Evolutionary conservation across 2,888 invertebrate genomes (phyloP).

Genomic region (Clitarchus hookeri): DNA sequence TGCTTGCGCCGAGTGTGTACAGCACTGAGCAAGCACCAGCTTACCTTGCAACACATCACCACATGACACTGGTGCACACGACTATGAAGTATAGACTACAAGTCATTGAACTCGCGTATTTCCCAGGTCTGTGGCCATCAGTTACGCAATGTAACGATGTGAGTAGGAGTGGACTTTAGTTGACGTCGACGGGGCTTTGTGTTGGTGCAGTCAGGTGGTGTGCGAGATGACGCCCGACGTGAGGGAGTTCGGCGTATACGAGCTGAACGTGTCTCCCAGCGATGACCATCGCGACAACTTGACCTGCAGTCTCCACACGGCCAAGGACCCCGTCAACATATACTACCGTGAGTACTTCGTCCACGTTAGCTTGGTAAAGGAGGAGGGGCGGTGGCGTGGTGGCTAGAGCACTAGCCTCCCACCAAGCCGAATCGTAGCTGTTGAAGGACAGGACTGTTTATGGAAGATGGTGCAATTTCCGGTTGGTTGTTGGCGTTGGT

Average conservation of each 20-base stretch:
- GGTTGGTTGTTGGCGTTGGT: too few relatives aligned
- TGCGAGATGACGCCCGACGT: conserved; percentile 63
- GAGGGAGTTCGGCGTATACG: conserved; percentile 75
- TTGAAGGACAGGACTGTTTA: too few relatives aligned
- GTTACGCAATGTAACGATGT: not conserved
- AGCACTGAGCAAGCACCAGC: too few relatives aligned
- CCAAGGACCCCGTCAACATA: conserved; percentile 70
- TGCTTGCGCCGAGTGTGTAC: too few relatives aligned
- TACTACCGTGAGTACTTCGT: conserved; percentile 65
- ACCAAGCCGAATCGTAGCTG: too few relatives aligned
- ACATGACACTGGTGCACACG: not conserved
- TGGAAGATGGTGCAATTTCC: too few relatives aligned
- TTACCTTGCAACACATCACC: too few relatives aligned
- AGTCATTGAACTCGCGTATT: not conserved
- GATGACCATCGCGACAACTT: conserved; percentile 43
- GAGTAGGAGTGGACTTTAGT: not conserved
- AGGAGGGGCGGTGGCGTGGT: too few relatives aligned
- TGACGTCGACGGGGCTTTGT: not conserved
- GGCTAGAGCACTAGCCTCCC: too few relatives aligned
- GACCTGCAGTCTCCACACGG: conserved; percentile 61
- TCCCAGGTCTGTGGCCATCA: conserved; percentile 28
- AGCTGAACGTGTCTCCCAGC: conserved; percentile 59
- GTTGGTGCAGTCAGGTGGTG: conserved; percentile 59
- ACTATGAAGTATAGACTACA: not conserved
- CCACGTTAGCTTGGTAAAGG: too few relatives aligned